Evolutionary conservation across 2,113 vertebrate species (phyloP), one percentile per base, ranked within the genome.

Genomic region (Perca flavescens): DNA sequence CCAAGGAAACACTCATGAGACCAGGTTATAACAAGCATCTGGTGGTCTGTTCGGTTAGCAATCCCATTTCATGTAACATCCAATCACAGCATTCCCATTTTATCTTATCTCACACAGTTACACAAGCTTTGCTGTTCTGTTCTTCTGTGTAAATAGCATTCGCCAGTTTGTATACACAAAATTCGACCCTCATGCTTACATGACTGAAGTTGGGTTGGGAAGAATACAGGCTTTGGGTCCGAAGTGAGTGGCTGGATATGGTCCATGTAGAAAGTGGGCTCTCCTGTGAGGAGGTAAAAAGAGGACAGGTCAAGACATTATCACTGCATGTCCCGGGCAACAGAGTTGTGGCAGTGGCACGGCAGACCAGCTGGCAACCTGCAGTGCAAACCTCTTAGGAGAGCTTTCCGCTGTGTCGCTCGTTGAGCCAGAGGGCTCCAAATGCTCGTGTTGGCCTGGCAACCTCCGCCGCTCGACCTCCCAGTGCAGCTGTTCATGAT

Each of bases 211-310:
- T 22, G 96, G 95, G 79, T 96, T 96, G 74, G 95, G 95, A 81
- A 96, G 94, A 91, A 96, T 94, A 77, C 95, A 96, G 88, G 96
- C 96, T 94, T 96, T 96, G 89, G 96, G 96, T 95, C 96, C 96
- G 47, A 96, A 96, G 87, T 96, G 95, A 88, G 95, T 96, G 80
- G 93, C 95, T 79, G 95, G 96, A 84, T 95, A 95, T 1, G 96
- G 96, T 89, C 96, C 96, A 93, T 96, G 96, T 66, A 96, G 93
- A 82, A 96, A 96, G 87, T 96, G 96, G 16, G 93, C 94, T 90
- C 94, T 93, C 86, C 96, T 96, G 87, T 75, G 69, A 86, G 57
- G 52, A 74, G 61, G 65, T 25, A 67, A 87, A 34, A 75, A 62
- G 28, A 79, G 53, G 53, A 60, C 40, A 34, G 76, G 64, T 88